Evolutionary conservation across 2,888 invertebrate genomes (phyloP).

Genomic region (Protodeltote pygarga): DNA sequence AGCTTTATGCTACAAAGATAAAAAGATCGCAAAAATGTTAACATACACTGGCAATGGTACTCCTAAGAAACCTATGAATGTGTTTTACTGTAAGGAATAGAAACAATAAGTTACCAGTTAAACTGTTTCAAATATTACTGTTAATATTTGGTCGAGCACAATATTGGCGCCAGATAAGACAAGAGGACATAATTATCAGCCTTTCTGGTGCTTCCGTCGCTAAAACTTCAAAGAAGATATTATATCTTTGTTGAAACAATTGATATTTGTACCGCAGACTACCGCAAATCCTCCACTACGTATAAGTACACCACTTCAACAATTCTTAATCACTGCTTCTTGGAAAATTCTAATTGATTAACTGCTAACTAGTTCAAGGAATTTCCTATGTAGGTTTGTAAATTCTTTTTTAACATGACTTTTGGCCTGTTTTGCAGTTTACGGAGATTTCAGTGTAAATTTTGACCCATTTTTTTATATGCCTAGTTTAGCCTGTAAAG

Average conservation of each 20-base stretch:
- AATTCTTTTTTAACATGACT: too few relatives aligned
- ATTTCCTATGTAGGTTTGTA: too few relatives aligned
- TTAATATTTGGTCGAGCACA: constrained; percentile 19
- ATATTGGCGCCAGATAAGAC: constrained; percentile 29
- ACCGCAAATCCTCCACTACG: too few relatives aligned
- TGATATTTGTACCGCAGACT: background rate
- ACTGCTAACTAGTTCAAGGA: too few relatives aligned
- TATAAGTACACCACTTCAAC: too few relatives aligned
- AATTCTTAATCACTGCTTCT: background rate
- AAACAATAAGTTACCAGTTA: constrained; percentile 31
- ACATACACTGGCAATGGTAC: constrained; percentile 46
- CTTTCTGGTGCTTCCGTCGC: constrained; percentile 18
- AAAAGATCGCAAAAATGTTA: constrained; percentile 52
- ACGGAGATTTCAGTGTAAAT: too few relatives aligned
- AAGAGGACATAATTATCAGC: constrained; percentile 15
- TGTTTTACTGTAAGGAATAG: constrained; percentile 1
- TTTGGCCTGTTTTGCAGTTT: too few relatives aligned
- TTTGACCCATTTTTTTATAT: too few relatives aligned
- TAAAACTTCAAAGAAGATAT: constrained; percentile 17
- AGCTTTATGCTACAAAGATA: constrained; percentile 52
- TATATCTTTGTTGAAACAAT: constrained; percentile 11
- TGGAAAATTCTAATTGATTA: too few relatives aligned
- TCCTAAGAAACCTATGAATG: constrained; percentile 44
- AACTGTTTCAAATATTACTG: constrained; percentile 24
- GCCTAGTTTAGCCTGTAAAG: too few relatives aligned